Evolutionary conservation across 2,113 vertebrate genomes (phyloP), one percentile per base, ranked within the genome.

Genomic region (Myotis yumanensis): DNA sequence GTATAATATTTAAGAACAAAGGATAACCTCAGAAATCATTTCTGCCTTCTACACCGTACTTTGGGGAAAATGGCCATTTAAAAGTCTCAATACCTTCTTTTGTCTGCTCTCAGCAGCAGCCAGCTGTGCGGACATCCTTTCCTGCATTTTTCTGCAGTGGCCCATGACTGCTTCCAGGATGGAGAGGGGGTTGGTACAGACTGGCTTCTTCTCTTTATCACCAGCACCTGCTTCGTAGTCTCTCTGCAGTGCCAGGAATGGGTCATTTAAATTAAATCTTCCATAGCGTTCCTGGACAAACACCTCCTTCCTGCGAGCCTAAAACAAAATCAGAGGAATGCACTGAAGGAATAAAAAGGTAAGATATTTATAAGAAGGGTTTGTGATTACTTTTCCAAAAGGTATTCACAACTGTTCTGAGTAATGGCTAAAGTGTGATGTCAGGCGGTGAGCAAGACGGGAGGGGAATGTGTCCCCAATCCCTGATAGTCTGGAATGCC

Each of bases 141-240:
- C 99, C 97, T 99, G 99, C 99, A 99, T 99, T 98, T 99, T 99
- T 96, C 99, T 99, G 98, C 99, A 99, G 98, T 99, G 99, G 71
- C 99, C 98, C 99, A 99, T 99, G 97, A 99, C 99, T 4, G 99
- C 99, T 98, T 99, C 99, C 92, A 99, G 98, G 97, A 99, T 99
- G n/a, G 99, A 99, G 77, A 99, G 98, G 64, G 99, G 99, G 93
- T 99, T 99, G 98, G 99, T 99, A 90, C 99, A 99, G 71, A 99
- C 98, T 54, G 99, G 98, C 82, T 99, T 98, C 91, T 98, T 98
- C 90, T 99, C 99, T 96, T 99, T 99, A 75, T 99, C 99, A 40
- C 98, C 98, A 57, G 98, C 98, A 32, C 98, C 99, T 68, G 99
- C 97, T 95, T 99, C 99, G 87, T 99, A 99, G 98, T 99, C 99